phyloP scores from a whole-genome alignment of 2,113 vertebrate genomes.

The Asarcornis scutulata region DNA sequence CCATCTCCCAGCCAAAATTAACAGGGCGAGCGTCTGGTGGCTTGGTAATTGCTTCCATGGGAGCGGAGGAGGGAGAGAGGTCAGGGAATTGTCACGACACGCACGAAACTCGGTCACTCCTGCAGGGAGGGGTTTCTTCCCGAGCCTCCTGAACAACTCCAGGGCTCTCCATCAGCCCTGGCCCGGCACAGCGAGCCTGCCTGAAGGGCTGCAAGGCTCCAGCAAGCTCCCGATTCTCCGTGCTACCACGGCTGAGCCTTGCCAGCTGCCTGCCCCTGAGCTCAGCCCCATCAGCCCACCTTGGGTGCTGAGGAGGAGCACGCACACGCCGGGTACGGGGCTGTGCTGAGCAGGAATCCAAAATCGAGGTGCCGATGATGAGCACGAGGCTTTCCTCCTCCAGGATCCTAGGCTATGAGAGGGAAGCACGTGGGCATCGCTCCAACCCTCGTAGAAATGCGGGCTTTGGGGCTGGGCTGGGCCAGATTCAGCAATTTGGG shows the following conservation, averaged over 20 bases:
- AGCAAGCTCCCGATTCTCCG: background rate
- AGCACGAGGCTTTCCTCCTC: background rate
- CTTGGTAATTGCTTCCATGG: background rate
- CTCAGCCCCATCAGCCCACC: conserved; percentile 11
- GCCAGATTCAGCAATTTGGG: background rate
- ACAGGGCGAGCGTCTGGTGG: background rate
- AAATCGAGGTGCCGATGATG: background rate
- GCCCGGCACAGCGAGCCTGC: background rate
- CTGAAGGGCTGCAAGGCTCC: background rate
- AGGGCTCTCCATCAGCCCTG: background rate
- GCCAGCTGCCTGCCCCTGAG: conserved; percentile 29
- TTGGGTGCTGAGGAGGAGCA: background rate
- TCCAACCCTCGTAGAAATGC: background rate
- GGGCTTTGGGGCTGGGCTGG: background rate
- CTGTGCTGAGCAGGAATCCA: background rate
- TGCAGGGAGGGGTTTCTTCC: background rate
- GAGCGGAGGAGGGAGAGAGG: background rate
- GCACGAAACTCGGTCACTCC: background rate
- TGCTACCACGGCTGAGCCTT: conserved; percentile 24
- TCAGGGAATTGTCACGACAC: background rate
- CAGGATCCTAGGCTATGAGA: background rate
- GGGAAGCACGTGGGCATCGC: fast-evolving
- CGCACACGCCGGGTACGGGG: background rate
- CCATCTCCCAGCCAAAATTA: background rate
- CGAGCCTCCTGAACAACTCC: background rate